A percentile compares a stretch with the other conserved stretches of the same genome.
Conservation (phyloP, 2,797 vertebrate genomes). For the Galagoides demidoff region DNA sequence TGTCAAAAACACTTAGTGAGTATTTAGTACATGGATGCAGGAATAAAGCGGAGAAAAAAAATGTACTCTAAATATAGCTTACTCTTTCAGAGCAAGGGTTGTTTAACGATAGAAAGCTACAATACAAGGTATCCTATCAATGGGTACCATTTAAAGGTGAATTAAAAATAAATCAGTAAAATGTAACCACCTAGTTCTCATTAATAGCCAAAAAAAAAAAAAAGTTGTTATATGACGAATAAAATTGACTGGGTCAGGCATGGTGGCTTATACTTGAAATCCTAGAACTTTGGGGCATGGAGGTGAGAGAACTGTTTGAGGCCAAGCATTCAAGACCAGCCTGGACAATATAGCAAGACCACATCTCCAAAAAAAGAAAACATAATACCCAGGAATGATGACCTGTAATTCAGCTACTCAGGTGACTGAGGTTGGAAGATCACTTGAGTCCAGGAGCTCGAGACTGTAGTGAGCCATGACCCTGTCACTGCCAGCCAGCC, state of each 20-base stretch:
- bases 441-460: too few relatives aligned
- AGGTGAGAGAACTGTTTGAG: too few relatives aligned
- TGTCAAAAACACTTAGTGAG: neutral
- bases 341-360: too few relatives aligned
- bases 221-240: neutral
- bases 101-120: neutral
- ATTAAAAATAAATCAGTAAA: constrained; percentile 1
- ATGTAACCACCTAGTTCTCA: neutral
- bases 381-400: too few relatives aligned
- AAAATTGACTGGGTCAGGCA: neutral
- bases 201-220: neutral
- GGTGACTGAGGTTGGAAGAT: too few relatives aligned
- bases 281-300: too few relatives aligned
- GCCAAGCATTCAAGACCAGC: too few relatives aligned
- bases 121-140: neutral
- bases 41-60: neutral
- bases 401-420: too few relatives aligned
- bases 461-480: too few relatives aligned
- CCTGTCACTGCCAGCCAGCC: too few relatives aligned
- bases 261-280: too few relatives aligned
- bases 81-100: neutral
- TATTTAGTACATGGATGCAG: neutral
- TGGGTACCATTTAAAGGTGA: constrained; percentile 23
- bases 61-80: neutral
- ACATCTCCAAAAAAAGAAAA: too few relatives aligned